Evolutionary conservation across 1,140 invertebrate genomes (phyloP).

Genomic region (Tyrophagus putrescentiae): DNA sequence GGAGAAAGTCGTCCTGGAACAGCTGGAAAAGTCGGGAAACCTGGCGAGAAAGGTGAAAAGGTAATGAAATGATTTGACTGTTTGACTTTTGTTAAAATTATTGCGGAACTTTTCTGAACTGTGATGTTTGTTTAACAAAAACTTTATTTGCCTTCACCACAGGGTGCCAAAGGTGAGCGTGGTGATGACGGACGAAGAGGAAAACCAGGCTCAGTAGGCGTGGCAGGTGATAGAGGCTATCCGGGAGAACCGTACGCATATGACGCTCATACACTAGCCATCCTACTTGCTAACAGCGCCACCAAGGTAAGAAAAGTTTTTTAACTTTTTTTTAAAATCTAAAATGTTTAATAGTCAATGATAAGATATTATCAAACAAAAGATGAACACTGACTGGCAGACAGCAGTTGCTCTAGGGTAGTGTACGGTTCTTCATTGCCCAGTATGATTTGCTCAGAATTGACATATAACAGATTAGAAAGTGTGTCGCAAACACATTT

Average conservation of each 20-base stretch:
- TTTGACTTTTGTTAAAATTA: no score
- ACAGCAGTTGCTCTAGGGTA: no score
- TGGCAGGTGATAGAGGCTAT: constrained; percentile 39
- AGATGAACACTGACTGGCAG: no score
- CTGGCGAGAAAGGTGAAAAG: background rate
- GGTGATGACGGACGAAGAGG: constrained; percentile 21
- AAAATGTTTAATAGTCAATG: background rate
- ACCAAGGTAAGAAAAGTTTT: constrained; percentile 30
- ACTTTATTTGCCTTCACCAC: background rate
- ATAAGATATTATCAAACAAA: no score
- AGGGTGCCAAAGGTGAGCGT: constrained; percentile 19
- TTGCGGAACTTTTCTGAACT: no score
- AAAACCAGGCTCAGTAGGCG: background rate
- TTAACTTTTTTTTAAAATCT: constrained; percentile 2
- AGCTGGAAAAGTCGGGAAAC: background rate
- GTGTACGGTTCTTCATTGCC: no score
- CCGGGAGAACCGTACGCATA: constrained; percentile 47
- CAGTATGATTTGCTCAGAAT: no score
- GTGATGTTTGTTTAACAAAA: background rate
- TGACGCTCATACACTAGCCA: constrained; percentile 54
- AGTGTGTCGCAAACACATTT: no score
- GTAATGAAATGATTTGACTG: background rate
- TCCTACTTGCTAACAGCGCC: constrained; percentile 48
- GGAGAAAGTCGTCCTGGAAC: no score
- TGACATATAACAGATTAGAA: no score